phyloP scores from a whole-genome alignment of 2,888 invertebrate species.

The Leptopilina myrica region DNA sequence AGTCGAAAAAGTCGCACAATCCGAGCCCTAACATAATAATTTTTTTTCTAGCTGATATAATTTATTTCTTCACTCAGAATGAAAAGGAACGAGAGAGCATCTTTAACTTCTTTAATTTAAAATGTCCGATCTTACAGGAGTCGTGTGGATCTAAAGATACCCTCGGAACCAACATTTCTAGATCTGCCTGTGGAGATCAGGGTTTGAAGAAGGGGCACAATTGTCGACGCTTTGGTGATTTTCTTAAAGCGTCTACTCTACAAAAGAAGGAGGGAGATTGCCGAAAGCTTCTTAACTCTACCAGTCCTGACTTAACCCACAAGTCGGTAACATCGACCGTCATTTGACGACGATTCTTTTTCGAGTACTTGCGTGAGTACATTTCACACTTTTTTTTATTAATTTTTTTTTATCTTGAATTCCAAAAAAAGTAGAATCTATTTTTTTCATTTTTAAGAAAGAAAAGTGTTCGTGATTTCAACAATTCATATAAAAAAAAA shows the following conservation, averaged over 20 bases:
- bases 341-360: constrained; percentile 50
- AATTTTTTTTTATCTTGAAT: not conserved
- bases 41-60: not conserved
- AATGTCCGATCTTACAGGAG: constrained; percentile 14
- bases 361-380: constrained; percentile 52
- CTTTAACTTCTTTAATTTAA: constrained; percentile 13
- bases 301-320: constrained; percentile 74
- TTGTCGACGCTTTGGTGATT: constrained; percentile 54
- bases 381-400: not conserved
- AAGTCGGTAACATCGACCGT: constrained; percentile 67
- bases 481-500: not conserved
- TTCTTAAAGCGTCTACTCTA: constrained; percentile 54
- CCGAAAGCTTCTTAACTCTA: constrained; percentile 64
- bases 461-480: constrained; percentile 18
- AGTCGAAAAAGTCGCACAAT: too few species aligned
- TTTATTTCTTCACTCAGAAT: constrained; percentile 22
- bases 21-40: too few species aligned
- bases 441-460: constrained; percentile 34
- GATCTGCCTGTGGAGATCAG: constrained; percentile 54
- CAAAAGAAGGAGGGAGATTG: constrained; percentile 61
- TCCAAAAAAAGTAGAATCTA: constrained; percentile 2
- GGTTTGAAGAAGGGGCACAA: constrained; percentile 57
- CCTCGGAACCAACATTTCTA: constrained; percentile 57
- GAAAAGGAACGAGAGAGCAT: too few species aligned
- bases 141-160: constrained; percentile 34